A percentile compares a stretch with the other conserved stretches of the same genome.
Conservation (phyloP, 2,113 vertebrate species). For the Gambusia affinis region DNA sequence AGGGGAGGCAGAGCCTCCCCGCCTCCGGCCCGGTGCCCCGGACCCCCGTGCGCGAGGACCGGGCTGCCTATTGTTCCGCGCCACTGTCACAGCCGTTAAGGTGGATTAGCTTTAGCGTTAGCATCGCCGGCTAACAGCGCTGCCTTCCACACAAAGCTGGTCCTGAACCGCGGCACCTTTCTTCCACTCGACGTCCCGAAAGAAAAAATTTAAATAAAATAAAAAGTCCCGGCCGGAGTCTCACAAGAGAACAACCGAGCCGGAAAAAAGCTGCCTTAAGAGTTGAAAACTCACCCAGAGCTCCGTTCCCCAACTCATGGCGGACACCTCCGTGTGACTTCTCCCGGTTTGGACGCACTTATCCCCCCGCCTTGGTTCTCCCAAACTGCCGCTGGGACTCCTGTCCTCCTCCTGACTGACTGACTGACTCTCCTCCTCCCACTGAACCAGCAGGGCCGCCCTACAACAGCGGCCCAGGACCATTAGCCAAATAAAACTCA, state of each 20-base stretch:
- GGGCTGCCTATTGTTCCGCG: slow-evolving; percentile 69
- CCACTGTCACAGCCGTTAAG: slow-evolving; percentile 67
- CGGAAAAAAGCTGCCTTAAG: neutral
- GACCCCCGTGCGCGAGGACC: slow-evolving; percentile 15
- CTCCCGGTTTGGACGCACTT: slow-evolving; percentile 59
- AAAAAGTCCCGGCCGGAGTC: slow-evolving; percentile 7
- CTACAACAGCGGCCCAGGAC: slow-evolving; percentile 17
- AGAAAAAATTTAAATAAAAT: neutral
- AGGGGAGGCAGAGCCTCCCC: neutral
- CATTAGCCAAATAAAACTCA: neutral
- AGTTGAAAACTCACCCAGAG: slow-evolving; percentile 69
- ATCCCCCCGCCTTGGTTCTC: slow-evolving; percentile 51
- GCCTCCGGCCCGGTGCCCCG: neutral
- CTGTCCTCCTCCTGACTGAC: slow-evolving; percentile 41
- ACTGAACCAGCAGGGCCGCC: slow-evolving; percentile 49
- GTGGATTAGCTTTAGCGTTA: slow-evolving; percentile 67
- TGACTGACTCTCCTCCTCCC: slow-evolving; percentile 43
- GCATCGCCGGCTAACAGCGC: slow-evolving; percentile 8
- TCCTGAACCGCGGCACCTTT: slow-evolving; percentile 64
- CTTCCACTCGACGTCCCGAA: slow-evolving; percentile 13
- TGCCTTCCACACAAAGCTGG: slow-evolving; percentile 49
- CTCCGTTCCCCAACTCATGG: slow-evolving; percentile 80
- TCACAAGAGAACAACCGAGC: neutral
- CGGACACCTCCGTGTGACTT: slow-evolving; percentile 55
- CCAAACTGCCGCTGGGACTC: slow-evolving; percentile 57